Evolutionary conservation across 2,113 vertebrate species (phyloP).

Genomic region (Pogonocichla stellata): DNA sequence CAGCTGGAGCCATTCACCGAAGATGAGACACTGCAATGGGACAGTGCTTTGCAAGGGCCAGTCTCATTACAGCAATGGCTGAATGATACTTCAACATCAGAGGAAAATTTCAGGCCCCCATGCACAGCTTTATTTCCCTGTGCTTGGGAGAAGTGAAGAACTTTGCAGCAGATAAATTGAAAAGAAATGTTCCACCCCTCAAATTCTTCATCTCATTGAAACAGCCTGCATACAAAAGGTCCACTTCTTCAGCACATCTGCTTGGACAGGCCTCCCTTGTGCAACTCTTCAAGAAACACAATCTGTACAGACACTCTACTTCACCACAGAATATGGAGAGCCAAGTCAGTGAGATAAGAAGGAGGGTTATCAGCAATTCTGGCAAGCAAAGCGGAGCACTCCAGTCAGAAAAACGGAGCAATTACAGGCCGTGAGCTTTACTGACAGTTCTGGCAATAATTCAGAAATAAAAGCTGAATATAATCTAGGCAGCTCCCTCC

Average conservation of each 20-base stretch:
- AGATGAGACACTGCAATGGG: neutral
- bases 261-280: neutral
- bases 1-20: neutral
- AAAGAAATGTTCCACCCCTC: neutral
- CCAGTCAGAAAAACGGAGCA: neutral
- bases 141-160: neutral
- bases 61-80: fast-evolving
- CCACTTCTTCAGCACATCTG: neutral
- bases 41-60: fast-evolving
- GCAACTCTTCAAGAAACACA: neutral
- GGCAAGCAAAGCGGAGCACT: neutral
- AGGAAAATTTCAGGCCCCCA: neutral
- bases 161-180: neutral
- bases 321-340: neutral
- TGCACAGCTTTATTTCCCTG: neutral
- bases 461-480: neutral
- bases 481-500: neutral
- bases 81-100: neutral
- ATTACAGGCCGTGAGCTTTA: neutral
- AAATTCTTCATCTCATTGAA: neutral
- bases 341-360: neutral
- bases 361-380: neutral
- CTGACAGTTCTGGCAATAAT: neutral
- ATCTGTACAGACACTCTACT: neutral
- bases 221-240: neutral